Evolutionary conservation across 92 coral and sea anemone genomes (phyloP).

Genomic region (Metridium senile): DNA sequence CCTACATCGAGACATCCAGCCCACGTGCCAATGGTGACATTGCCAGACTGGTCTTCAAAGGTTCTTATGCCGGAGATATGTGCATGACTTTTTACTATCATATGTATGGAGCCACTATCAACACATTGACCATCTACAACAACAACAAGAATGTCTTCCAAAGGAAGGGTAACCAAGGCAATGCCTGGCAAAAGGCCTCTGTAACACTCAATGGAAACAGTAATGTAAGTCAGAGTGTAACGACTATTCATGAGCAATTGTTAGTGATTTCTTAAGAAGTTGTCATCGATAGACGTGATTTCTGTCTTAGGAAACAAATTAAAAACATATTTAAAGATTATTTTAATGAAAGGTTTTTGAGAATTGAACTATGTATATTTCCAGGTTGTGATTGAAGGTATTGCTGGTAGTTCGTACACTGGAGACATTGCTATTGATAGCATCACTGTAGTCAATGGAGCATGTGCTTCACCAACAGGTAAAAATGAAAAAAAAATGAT

Average conservation of each 20-base stretch:
- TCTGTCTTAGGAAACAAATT: no score
- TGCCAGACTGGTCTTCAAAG: conserved; percentile 21
- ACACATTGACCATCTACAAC: conserved; percentile 27
- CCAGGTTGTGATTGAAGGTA: conserved; percentile 56
- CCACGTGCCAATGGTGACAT: conserved; percentile 37
- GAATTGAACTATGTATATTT: not conserved
- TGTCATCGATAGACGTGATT: no score
- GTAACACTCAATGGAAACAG: conserved; percentile 11
- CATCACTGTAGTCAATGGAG: conserved; percentile 47
- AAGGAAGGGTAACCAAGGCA: conserved; percentile 35
- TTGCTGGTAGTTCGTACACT: conserved; percentile 41
- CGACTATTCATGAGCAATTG: no score
- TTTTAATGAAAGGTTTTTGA: not conserved
- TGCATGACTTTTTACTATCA: conserved; percentile 56
- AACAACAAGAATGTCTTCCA: conserved; percentile 1
- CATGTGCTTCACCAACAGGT: conserved; percentile 18
- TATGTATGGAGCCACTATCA: conserved; percentile 37
- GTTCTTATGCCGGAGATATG: conserved; percentile 17
- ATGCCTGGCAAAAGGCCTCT: conserved; percentile 23
- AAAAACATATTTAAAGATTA: no score
- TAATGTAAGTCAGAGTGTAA: conserved; percentile 1
- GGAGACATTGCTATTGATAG: conserved; percentile 74
- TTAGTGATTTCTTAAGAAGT: no score
- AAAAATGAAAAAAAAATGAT: no score
- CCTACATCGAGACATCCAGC: conserved; percentile 38